Percentiles rank a stretch among this genome's conserved stretches.
phyloP scores from a whole-genome alignment of 1,140 invertebrate species.

The Procambarus virginalis region DNA sequence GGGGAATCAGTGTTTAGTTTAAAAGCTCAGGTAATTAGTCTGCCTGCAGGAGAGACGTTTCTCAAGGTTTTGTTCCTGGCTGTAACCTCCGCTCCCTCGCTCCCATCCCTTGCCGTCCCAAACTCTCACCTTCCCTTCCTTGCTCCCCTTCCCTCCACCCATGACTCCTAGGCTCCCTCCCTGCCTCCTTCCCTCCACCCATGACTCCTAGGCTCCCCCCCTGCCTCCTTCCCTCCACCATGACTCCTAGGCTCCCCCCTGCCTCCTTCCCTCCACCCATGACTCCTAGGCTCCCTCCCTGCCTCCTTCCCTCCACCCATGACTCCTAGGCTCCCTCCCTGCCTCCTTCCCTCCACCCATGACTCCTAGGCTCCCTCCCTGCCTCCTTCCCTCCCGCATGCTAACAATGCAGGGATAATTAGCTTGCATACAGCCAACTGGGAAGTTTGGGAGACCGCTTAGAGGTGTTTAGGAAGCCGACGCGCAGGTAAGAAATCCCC shows the following conservation, averaged over 20 bases:
- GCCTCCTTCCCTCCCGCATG: neutral
- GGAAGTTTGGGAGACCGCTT: neutral
- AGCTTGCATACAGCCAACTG: neutral
- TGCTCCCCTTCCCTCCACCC: neutral
- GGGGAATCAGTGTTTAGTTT: constrained; percentile 34
- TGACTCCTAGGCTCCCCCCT: neutral
- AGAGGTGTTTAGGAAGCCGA: neutral
- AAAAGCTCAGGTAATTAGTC: constrained; percentile 31
- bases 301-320: too few relatives aligned
- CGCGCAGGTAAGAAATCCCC: neutral
- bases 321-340: neutral
- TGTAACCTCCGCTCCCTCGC: too few relatives aligned
- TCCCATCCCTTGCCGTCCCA: too few relatives aligned
- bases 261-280: neutral
- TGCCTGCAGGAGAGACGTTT: neutral
- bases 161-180: neutral
- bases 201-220: too few relatives aligned
- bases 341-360: neutral
- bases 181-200: too few relatives aligned
- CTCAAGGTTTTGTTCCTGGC: too few relatives aligned
- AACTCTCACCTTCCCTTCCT: neutral
- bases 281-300: neutral
- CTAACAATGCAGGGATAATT: constrained; percentile 16
- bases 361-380: neutral
- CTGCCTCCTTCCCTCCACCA: neutral